Conservation (phyloP, 1,140 invertebrate species). For the Rhopalosiphum maidis region DNA sequence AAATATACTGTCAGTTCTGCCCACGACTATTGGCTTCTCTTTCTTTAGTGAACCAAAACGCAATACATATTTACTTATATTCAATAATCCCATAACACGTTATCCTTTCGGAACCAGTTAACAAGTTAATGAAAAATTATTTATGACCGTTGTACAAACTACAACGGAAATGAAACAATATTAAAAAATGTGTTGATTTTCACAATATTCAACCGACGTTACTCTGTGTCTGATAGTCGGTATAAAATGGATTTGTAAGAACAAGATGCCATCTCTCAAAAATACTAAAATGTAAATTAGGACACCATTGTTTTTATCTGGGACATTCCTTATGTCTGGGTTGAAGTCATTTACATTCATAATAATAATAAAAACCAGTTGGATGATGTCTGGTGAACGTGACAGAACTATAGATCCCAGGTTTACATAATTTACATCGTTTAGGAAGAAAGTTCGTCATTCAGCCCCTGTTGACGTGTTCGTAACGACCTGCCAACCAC, state of each 20-base stretch:
- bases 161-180: background rate
- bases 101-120: conserved; percentile 22
- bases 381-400: background rate
- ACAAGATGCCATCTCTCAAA: background rate
- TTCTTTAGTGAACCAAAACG: conserved; percentile 26
- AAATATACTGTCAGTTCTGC: conserved; percentile 26
- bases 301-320: background rate
- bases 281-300: conserved; percentile 11
- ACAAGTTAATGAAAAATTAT: conserved; percentile 39
- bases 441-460: conserved; percentile 33
- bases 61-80: background rate
- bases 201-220: background rate
- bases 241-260: background rate
- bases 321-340: background rate
- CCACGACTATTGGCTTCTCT: conserved; percentile 28
- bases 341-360: conserved; percentile 9
- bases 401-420: conserved; percentile 21
- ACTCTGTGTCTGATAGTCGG: background rate
- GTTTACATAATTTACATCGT: conserved; percentile 28
- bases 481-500: conserved; percentile 46
- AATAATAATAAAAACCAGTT: conserved; percentile 41
- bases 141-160: background rate
- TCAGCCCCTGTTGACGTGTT: conserved; percentile 30
- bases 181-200: conserved; percentile 22
- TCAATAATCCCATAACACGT: conserved; percentile 21